These are phyloP conservation scores for Cyprinella venusta DNA, from an alignment of 2,797 vertebrate species.

Conservation along the genomic window DNA sequence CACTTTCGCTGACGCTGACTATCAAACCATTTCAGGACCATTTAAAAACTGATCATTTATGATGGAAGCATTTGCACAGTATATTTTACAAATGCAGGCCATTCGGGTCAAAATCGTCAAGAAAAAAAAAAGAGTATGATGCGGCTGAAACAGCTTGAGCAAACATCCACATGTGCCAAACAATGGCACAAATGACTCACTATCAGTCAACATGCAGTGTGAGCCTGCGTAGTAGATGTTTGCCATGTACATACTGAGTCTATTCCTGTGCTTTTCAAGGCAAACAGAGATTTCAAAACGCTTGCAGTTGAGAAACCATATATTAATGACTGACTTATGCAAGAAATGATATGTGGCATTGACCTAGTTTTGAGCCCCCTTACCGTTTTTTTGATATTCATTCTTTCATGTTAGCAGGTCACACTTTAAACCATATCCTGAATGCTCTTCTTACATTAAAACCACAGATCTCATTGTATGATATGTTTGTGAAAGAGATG, in stretches of 20 bases:
- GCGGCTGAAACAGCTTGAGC: constrained; percentile 7
- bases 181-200: constrained; percentile 3
- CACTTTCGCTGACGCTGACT: too few species aligned
- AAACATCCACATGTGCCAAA: constrained; percentile 16
- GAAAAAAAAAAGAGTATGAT: not conserved
- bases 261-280: constrained; percentile 6
- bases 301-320: constrained; percentile 39
- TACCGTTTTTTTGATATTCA: not conserved
- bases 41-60: not conserved
- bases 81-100: not conserved
- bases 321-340: constrained; percentile 34
- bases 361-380: not conserved
- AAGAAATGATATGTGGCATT: constrained; percentile 21
- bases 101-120: not conserved
- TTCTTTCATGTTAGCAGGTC: constrained; percentile 4
- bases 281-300: constrained; percentile 23
- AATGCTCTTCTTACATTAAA: not conserved
- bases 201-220: constrained; percentile 33
- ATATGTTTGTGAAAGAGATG: not conserved
- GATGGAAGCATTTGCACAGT: not conserved
- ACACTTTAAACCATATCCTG: constrained; percentile 23
- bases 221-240: constrained; percentile 21
- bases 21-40: not conserved
- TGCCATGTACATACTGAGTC: constrained; percentile 27
- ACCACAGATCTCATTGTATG: not conserved